These are phyloP conservation scores for Philypnodon macrostomus DNA, from an alignment of 2,797 vertebrate species.

Conservation along the genomic window DNA sequence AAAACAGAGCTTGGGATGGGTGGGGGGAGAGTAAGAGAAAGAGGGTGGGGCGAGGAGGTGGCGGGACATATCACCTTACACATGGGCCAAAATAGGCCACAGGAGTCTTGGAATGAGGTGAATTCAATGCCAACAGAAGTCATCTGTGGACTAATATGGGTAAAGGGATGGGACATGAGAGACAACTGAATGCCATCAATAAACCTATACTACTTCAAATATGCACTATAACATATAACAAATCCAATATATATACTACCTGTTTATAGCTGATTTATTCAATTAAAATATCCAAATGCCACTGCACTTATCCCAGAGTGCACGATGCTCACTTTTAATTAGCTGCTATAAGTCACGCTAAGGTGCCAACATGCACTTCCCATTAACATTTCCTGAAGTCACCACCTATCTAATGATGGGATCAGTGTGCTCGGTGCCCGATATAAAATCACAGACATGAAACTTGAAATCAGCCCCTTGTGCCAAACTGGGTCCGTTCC, in stretches of 20 bases:
- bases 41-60: conserved; percentile 67
- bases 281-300: background rate
- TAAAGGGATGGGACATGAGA: conserved; percentile 33
- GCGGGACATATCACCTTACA: conserved; percentile 59
- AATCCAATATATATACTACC: conserved; percentile 2
- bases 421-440: conserved; percentile 12
- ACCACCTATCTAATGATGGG: conserved; percentile 52
- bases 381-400: conserved; percentile 54
- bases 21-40: conserved; percentile 69
- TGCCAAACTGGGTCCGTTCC: conserved; percentile 40
- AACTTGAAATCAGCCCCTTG: conserved; percentile 56
- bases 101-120: conserved; percentile 78
- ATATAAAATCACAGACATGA: conserved; percentile 43
- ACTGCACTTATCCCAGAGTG: conserved; percentile 10
- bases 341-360: background rate
- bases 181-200: conserved; percentile 19
- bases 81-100: conserved; percentile 73
- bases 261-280: conserved; percentile 2
- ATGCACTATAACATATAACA: conserved; percentile 17
- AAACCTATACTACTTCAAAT: no score
- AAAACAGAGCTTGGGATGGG: conserved; percentile 70
- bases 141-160: conserved; percentile 76
- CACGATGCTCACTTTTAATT: conserved; percentile 34
- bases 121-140: conserved; percentile 74
- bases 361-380: conserved; percentile 19